phyloP scores from a whole-genome alignment of 2,113 vertebrate genomes.

The Labeo rohita region DNA sequence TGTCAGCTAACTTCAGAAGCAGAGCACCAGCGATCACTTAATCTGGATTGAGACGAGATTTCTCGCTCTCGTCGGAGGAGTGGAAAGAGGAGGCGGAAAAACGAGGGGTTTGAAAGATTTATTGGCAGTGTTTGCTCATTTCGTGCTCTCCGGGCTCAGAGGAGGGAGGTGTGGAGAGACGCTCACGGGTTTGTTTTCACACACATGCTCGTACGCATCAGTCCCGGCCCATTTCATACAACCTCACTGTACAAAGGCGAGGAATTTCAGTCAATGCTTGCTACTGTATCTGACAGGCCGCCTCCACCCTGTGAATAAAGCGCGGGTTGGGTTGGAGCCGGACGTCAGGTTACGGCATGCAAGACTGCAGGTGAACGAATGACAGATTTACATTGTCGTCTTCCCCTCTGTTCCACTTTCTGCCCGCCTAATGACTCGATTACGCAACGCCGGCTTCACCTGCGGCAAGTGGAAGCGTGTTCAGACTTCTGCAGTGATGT shows the following conservation, averaged over 20 bases:
- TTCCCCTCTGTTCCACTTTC: slow-evolving; percentile 61
- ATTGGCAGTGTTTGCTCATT: slow-evolving; percentile 13
- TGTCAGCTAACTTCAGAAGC: neutral
- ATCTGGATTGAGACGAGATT: slow-evolving; percentile 1
- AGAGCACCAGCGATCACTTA: neutral
- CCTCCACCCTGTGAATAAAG: slow-evolving; percentile 57
- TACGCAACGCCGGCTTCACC: slow-evolving; percentile 55
- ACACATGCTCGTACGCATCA: neutral
- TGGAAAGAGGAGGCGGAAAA: slow-evolving; percentile 1
- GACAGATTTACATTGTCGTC: slow-evolving; percentile 71
- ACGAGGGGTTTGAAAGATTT: neutral
- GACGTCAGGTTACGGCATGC: slow-evolving; percentile 70
- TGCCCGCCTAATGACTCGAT: slow-evolving; percentile 62
- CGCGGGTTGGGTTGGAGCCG: slow-evolving; percentile 40
- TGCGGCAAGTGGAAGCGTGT: neutral
- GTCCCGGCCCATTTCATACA: neutral
- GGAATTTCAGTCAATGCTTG: slow-evolving; percentile 27
- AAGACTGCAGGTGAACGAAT: slow-evolving; percentile 52
- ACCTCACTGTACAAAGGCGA: neutral
- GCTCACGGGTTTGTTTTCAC: slow-evolving; percentile 9
- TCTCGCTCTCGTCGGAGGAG: neutral
- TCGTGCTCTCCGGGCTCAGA: neutral
- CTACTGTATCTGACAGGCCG: slow-evolving; percentile 45
- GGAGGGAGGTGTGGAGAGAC: neutral
- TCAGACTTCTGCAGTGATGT: slow-evolving; percentile 1